Evolutionary conservation across 35 echinoderm and acorn worm genomes (phyloP).

Genomic region (Hemicentrotus pulcherrimus): DNA sequence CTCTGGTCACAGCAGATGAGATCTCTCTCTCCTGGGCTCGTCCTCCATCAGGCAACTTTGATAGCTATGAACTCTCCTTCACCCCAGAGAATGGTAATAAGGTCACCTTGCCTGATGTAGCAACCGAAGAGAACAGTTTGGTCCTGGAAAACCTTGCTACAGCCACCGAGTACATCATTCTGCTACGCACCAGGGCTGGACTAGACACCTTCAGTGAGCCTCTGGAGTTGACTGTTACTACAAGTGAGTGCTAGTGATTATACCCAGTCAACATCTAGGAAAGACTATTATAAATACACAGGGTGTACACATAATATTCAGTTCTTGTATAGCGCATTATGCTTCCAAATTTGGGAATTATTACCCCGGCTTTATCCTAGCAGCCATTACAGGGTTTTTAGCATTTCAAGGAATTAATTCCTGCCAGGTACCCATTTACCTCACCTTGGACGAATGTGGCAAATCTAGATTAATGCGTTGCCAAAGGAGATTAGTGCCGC

Average conservation of each 20-base stretch:
- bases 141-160: neutral
- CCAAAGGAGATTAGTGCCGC: no score
- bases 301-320: no score
- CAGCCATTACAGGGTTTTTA: no score
- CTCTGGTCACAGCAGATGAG: neutral
- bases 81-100: neutral
- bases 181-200: neutral
- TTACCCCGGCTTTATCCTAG: no score
- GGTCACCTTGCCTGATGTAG: neutral
- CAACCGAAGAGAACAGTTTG: neutral
- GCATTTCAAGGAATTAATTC: no score
- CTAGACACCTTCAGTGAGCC: neutral
- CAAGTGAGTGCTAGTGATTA: neutral
- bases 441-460: no score
- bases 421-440: no score
- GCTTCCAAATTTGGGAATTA: no score
- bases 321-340: no score
- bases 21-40: neutral
- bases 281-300: no score
- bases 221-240: neutral
- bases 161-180: slow-evolving; percentile 1
- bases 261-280: no score
- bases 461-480: no score
- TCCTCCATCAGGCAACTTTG: neutral
- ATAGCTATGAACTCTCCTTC: neutral